Evolutionary conservation across 2,797 vertebrate genomes (phyloP).

Genomic region (Vipera latastei): DNA sequence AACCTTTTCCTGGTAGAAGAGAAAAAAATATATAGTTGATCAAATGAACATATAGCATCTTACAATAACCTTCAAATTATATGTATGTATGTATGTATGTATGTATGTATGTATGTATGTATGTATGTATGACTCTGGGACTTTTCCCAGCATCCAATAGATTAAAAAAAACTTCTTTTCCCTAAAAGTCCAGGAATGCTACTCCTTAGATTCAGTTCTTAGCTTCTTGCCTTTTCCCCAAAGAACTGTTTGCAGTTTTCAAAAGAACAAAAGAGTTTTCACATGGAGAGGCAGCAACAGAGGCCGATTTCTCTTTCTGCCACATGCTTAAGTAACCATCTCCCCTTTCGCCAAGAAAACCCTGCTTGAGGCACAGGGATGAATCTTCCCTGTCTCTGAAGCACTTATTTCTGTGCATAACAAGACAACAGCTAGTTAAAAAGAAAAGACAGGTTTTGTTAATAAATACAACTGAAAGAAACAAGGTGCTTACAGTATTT

Average conservation of each 20-base stretch:
- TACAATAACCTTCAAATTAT: neutral
- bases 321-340: neutral
- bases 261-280: neutral
- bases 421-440: neutral
- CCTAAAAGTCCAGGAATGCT: neutral
- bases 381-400: neutral
- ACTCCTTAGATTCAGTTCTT: neutral
- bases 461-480: neutral
- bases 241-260: neutral
- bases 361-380: neutral
- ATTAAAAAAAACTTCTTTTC: neutral
- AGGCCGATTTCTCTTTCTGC: neutral
- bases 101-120: too few relatives aligned
- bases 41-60: neutral
- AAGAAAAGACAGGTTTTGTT: neutral
- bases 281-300: neutral
- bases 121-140: too few relatives aligned
- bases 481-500: neutral
- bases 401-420: neutral
- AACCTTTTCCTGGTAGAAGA: neutral
- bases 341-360: neutral
- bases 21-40: neutral
- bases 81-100: too few relatives aligned
- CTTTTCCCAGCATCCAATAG: neutral
- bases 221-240: neutral